A percentile compares a stretch with the other conserved stretches of the same genome.
These are phyloP conservation scores for Dinomys branickii DNA, from an alignment of 2,113 vertebrate species.

Conservation along the genomic window DNA sequence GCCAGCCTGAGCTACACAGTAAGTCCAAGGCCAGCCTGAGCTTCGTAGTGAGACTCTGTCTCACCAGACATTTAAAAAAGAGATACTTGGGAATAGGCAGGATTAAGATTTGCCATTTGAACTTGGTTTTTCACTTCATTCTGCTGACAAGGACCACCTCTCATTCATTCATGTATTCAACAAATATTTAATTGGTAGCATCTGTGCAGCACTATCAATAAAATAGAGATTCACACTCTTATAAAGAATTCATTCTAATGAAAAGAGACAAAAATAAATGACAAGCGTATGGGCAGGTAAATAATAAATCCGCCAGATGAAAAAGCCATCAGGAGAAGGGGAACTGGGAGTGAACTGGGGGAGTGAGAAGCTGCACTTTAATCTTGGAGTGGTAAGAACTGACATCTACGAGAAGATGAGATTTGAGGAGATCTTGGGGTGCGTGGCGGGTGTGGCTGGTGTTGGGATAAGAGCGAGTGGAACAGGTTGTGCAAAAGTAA, in stretches of 20 bases:
- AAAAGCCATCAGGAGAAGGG: neutral
- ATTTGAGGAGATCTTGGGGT: neutral
- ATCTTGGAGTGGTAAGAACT: neutral
- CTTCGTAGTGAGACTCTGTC: no score
- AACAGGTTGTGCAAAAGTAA: neutral
- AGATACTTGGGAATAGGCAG: neutral
- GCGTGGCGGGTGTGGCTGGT: neutral
- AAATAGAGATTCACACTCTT: neutral
- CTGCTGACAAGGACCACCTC: neutral
- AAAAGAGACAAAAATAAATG: neutral
- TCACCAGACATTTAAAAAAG: no score
- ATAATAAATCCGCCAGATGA: neutral
- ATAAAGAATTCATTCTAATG: neutral
- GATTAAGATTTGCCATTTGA: neutral
- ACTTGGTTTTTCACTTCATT: neutral
- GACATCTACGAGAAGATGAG: neutral
- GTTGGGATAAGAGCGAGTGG: neutral
- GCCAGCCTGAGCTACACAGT: no score
- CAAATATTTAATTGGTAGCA: neutral
- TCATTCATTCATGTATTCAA: neutral
- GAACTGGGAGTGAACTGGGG: neutral
- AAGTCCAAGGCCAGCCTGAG: no score
- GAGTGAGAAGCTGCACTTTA: neutral
- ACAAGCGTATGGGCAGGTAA: neutral
- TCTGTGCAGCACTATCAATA: neutral